These are phyloP conservation scores for Nycteola revayana DNA, from an alignment of 2,888 invertebrate species.

Conservation along the genomic window DNA sequence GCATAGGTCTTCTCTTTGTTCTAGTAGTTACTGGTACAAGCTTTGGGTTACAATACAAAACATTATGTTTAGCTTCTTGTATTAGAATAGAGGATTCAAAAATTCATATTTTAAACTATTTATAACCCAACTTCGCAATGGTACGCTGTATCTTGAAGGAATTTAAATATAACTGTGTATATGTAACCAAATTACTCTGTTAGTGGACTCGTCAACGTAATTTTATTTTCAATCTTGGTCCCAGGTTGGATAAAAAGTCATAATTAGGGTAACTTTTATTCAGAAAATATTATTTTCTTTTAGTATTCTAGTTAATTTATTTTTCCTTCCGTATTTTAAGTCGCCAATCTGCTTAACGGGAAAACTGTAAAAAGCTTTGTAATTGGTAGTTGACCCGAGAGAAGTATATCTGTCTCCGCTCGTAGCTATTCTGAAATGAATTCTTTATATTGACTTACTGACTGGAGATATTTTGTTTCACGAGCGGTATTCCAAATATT, in stretches of 20 bases:
- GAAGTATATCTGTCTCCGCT: conserved; percentile 42
- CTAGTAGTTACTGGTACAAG: conserved; percentile 7
- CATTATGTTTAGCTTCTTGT: too few relatives aligned
- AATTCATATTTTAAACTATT: too few relatives aligned
- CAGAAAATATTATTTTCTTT: conserved; percentile 27
- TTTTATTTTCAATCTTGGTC: background rate
- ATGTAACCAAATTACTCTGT: too few relatives aligned
- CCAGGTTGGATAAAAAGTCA: conserved; percentile 19
- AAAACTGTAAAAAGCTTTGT: conserved; percentile 42
- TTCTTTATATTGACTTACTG: conserved; percentile 21
- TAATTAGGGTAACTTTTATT: conserved; percentile 22
- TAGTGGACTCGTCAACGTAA: conserved; percentile 15
- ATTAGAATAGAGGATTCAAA: too few relatives aligned
- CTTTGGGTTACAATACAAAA: too few relatives aligned
- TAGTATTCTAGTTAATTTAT: conserved; percentile 27
- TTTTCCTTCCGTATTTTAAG: conserved; percentile 37
- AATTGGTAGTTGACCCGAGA: conserved; percentile 48
- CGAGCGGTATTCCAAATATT: too few relatives aligned
- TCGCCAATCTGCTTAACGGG: conserved; percentile 39
- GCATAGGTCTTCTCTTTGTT: background rate
- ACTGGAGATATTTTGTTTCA: too few relatives aligned
- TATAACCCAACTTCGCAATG: too few relatives aligned
- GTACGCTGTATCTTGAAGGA: too few relatives aligned
- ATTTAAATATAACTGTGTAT: too few relatives aligned
- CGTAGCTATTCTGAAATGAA: conserved; percentile 35